Percentiles rank a stretch among this genome's conserved stretches.
phyloP scores from a whole-genome alignment of 2,797 vertebrate species.

The Anguilla marmorata region DNA sequence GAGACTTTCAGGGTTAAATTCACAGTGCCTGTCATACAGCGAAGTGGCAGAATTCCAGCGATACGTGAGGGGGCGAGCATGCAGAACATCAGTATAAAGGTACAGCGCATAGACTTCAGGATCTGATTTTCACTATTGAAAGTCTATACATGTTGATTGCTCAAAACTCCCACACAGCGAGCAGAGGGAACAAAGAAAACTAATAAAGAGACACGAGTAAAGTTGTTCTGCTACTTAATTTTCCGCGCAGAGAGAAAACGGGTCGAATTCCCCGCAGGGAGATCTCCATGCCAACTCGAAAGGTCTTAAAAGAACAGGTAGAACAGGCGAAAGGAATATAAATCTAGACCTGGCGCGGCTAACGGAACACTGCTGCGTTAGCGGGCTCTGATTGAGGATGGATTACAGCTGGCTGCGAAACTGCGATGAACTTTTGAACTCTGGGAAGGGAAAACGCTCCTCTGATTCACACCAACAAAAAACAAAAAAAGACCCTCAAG shows the following conservation, averaged over 20 bases:
- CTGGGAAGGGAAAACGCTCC: background rate
- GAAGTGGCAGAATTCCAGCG: background rate
- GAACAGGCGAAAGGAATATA: background rate
- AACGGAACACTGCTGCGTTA: background rate
- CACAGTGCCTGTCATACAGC: background rate
- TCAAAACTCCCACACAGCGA: background rate
- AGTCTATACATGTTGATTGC: background rate
- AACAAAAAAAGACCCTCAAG: background rate
- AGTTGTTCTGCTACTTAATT: background rate
- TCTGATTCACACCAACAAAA: background rate
- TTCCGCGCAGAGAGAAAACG: background rate
- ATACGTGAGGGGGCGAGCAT: background rate
- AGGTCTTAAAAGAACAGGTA: background rate
- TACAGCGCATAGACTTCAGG: background rate
- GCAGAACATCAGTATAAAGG: background rate
- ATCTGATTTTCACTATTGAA: background rate
- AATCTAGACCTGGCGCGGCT: background rate
- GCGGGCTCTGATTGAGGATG: background rate
- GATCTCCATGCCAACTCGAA: background rate
- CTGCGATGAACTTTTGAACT: background rate
- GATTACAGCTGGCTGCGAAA: background rate
- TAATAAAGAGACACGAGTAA: background rate
- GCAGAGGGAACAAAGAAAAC: background rate
- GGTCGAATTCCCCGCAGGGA: background rate
- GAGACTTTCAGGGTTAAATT: background rate